Percentiles rank a stretch among this genome's conserved stretches.
These are phyloP conservation scores for Ephestia elutella DNA, from an alignment of 1,140 invertebrate species.

Conservation along the genomic window DNA sequence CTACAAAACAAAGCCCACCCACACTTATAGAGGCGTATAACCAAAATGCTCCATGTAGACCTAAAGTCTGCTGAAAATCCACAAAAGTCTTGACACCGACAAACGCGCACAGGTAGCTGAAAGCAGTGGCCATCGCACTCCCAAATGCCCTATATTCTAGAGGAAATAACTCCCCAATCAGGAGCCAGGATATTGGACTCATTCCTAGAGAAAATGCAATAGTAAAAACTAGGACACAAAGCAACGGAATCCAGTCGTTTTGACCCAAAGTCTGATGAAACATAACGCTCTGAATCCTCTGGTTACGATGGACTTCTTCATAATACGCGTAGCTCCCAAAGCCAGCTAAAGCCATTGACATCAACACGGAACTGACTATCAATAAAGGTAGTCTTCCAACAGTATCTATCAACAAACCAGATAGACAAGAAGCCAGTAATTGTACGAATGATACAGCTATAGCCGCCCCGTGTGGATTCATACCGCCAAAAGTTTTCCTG, in stretches of 20 bases:
- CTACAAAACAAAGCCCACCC: conserved; percentile 88
- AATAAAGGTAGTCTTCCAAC: conserved; percentile 87
- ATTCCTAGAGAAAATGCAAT: conserved; percentile 92
- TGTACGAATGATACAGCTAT: conserved; percentile 89
- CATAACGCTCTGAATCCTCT: conserved; percentile 69
- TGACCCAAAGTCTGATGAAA: conserved; percentile 72
- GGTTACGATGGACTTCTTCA: conserved; percentile 76
- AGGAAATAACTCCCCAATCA: conserved; percentile 93
- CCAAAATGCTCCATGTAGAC: conserved; percentile 91
- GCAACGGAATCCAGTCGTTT: conserved; percentile 87
- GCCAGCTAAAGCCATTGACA: conserved; percentile 86
- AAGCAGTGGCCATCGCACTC: conserved; percentile 88
- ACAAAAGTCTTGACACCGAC: conserved; percentile 94
- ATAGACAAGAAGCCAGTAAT: conserved; percentile 84
- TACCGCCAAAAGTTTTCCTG: conserved; percentile 84
- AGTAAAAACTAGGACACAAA: conserved; percentile 88
- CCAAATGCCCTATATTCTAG: conserved; percentile 89
- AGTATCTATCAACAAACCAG: conserved; percentile 86
- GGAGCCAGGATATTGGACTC: conserved; percentile 92
- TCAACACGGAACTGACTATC: conserved; percentile 86
- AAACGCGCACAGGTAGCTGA: conserved; percentile 92
- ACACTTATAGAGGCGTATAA: conserved; percentile 90
- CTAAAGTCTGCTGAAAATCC: conserved; percentile 85
- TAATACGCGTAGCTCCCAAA: conserved; percentile 89
- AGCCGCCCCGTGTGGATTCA: conserved; percentile 89